Evolutionary conservation across 1,140 invertebrate species (phyloP).

Genomic region (Cotesia glomerata): DNA sequence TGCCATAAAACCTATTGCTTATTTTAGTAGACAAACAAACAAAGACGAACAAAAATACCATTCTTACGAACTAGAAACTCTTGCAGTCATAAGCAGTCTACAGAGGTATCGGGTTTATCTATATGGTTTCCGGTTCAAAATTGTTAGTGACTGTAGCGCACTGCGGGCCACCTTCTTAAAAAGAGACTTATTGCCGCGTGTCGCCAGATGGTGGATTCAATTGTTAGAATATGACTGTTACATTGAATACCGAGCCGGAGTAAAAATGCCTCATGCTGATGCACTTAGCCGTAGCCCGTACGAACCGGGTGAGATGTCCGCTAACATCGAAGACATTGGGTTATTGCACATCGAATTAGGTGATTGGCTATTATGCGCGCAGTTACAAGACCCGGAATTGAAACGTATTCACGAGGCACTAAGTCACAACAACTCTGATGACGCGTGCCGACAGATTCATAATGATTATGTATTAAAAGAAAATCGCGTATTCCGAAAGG

Average conservation of each 20-base stretch:
- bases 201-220: conserved; percentile 50
- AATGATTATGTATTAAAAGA: no score
- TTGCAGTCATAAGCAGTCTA: conserved; percentile 43
- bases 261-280: conserved; percentile 47
- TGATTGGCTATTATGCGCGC: neutral
- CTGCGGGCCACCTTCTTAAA: conserved; percentile 44
- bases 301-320: neutral
- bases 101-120: conserved; percentile 49
- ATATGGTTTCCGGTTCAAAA: conserved; percentile 46
- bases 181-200: conserved; percentile 43
- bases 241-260: conserved; percentile 45
- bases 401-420: conserved; percentile 11
- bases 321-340: no score
- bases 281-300: conserved; percentile 33
- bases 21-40: conserved; percentile 43
- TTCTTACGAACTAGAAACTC: conserved; percentile 50
- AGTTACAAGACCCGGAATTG: conserved; percentile 22
- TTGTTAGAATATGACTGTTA: conserved; percentile 46
- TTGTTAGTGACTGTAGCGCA: conserved; percentile 51
- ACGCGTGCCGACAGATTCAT: neutral
- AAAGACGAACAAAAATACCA: conserved; percentile 44
- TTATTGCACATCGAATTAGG: conserved; percentile 6
- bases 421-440: neutral
- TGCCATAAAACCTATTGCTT: neutral
- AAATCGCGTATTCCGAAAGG: no score